A percentile compares a stretch with the other conserved stretches of the same genome.
Conservation (phyloP, 1,140 invertebrate species). For the Calliphora vicina region DNA sequence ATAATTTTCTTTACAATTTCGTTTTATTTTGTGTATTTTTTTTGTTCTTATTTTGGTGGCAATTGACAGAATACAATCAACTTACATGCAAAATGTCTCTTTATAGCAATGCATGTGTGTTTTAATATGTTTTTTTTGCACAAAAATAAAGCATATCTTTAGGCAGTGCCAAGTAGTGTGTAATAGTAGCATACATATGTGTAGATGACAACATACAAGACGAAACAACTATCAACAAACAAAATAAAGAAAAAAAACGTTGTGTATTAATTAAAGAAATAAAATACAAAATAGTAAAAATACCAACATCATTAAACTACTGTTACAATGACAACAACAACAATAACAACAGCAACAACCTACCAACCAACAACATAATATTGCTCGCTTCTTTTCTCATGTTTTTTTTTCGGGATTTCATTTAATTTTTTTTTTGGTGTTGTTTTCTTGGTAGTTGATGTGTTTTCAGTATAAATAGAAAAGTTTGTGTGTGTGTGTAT, state of each 20-base stretch:
- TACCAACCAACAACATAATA: background rate
- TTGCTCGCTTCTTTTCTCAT: background rate
- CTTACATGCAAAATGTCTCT: background rate
- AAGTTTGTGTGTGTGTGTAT: background rate
- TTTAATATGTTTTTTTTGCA: background rate
- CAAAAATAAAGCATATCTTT: too few relatives aligned
- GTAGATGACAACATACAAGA: background rate
- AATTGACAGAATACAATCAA: background rate
- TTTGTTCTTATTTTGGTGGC: background rate
- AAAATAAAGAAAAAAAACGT: background rate
- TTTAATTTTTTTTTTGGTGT: background rate
- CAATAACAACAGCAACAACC: background rate
- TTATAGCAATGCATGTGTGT: background rate
- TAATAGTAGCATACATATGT: background rate
- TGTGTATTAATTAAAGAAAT: constrained; percentile 4
- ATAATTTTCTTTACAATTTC: background rate
- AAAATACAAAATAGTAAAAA: background rate
- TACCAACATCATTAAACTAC: constrained; percentile 3
- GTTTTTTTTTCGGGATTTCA: background rate
- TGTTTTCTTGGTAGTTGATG: too few relatives aligned
- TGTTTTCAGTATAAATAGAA: background rate
- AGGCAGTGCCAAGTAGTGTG: background rate
- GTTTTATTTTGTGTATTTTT: background rate
- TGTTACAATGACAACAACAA: background rate
- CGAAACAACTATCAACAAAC: too few relatives aligned